Conservation (phyloP, 2,888 invertebrate genomes). For the Anorthoa munda region DNA sequence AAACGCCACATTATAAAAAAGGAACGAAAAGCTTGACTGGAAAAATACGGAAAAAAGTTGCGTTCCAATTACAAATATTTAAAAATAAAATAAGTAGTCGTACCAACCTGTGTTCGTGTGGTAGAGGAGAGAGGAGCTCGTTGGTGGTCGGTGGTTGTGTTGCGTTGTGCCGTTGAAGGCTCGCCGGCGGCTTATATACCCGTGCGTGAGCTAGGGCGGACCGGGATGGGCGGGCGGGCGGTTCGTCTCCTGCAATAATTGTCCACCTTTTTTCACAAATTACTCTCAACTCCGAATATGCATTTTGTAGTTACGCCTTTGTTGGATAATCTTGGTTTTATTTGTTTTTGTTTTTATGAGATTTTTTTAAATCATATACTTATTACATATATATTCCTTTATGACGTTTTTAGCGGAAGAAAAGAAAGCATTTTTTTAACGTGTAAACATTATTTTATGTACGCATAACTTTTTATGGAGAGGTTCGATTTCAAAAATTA, state of each 20-base stretch:
- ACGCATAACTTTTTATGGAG: too few species aligned
- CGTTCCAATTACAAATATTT: background rate
- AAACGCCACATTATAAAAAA: background rate
- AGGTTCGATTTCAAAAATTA: too few species aligned
- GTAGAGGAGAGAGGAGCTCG: constrained; percentile 72
- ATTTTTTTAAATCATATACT: too few species aligned
- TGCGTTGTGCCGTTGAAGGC: constrained; percentile 79
- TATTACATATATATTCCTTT: too few species aligned
- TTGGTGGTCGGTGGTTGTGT: constrained; percentile 74
- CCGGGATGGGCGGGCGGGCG: constrained; percentile 63
- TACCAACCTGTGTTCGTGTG: constrained; percentile 74
- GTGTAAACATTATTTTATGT: too few species aligned
- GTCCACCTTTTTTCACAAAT: constrained; percentile 50
- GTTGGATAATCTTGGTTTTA: background rate
- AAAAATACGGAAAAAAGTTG: background rate
- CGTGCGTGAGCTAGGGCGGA: constrained; percentile 65
- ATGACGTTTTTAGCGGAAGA: too few species aligned
- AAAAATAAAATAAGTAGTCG: constrained; percentile 17
- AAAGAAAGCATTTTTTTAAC: too few species aligned
- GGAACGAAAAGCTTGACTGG: too few species aligned
- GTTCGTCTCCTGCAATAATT: constrained; percentile 54
- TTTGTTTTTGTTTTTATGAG: background rate
- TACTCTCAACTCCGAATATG: constrained; percentile 33
- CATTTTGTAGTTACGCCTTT: constrained; percentile 19
- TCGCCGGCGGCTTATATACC: constrained; percentile 81